Evolutionary conservation across 64 coral and sea anemone genomes (phyloP).

Genomic region (Montipora efflorescens): DNA sequence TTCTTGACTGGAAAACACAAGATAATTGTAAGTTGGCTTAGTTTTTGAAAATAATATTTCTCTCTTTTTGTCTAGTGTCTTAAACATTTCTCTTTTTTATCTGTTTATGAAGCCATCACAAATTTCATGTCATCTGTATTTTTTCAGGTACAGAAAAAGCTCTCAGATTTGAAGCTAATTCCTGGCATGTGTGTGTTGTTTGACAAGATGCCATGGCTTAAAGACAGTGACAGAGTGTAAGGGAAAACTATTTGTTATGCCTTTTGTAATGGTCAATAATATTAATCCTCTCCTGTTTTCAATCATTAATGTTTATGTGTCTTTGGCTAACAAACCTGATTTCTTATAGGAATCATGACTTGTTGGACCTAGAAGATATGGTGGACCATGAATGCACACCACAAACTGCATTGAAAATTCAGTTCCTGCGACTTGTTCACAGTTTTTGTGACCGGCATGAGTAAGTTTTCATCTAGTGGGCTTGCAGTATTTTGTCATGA

Average conservation of each 20-base stretch:
- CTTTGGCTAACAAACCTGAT: background rate
- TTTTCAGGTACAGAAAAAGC: slow-evolving; percentile 74
- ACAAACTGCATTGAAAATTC: slow-evolving; percentile 92
- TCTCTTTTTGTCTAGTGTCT: background rate
- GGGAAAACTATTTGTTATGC: background rate
- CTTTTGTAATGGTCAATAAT: background rate
- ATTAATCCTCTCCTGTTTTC: background rate
- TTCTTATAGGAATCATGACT: slow-evolving; percentile 41
- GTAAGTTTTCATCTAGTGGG: slow-evolving; percentile 52
- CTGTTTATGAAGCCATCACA: background rate
- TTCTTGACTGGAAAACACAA: slow-evolving; percentile 96
- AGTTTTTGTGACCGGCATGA: slow-evolving; percentile 98
- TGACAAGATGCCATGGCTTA: slow-evolving; percentile 86
- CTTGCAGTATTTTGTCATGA: background rate
- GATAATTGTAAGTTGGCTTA: slow-evolving; percentile 54
- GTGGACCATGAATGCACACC: slow-evolving; percentile 85
- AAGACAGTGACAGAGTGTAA: slow-evolving; percentile 60
- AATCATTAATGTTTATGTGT: background rate
- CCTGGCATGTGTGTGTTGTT: slow-evolving; percentile 93
- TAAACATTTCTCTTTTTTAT: background rate
- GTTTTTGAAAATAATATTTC: background rate
- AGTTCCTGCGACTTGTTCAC: slow-evolving; percentile 95
- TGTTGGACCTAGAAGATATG: slow-evolving; percentile 64
- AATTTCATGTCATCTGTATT: background rate
- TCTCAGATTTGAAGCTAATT: slow-evolving; percentile 84